A percentile compares a stretch with the other conserved stretches of the same genome.
Evolutionary conservation across 2,113 vertebrate genomes (phyloP).

Genomic region (Atrichornis clamosus): DNA sequence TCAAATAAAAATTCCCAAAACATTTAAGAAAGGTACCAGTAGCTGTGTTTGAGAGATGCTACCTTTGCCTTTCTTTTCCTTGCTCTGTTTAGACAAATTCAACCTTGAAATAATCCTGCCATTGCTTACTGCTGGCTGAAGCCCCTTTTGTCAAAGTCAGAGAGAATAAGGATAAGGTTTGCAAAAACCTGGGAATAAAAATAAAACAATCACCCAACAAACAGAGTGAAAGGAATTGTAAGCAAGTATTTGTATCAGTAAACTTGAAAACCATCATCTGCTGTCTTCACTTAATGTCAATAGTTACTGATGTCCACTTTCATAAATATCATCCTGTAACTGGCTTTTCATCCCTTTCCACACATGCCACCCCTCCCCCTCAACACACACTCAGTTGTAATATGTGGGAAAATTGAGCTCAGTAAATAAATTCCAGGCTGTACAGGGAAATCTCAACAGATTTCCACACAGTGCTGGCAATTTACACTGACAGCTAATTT

Average conservation of each 20-base stretch:
- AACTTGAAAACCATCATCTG: conserved; percentile 44
- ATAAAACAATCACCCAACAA: conserved; percentile 22
- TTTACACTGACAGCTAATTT: background rate
- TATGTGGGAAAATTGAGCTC: background rate
- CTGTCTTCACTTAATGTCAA: conserved; percentile 43
- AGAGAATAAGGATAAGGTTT: background rate
- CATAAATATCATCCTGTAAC: conserved; percentile 8
- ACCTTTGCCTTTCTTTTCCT: background rate
- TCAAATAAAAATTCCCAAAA: background rate
- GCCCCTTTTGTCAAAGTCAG: conserved; percentile 14
- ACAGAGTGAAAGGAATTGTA: background rate
- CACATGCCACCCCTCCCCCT: background rate
- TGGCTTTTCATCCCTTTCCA: background rate
- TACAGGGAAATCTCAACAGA: background rate
- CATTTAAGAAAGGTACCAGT: background rate
- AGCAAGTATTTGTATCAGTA: conserved; percentile 48
- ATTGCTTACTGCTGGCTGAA: background rate
- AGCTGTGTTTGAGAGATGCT: background rate
- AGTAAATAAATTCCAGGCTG: background rate
- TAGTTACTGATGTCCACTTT: conserved; percentile 26
- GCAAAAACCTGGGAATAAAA: background rate
- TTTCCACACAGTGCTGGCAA: background rate
- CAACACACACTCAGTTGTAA: background rate
- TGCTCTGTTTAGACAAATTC: background rate
- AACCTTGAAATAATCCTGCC: background rate